Evolutionary conservation across 2,888 invertebrate genomes (phyloP), one percentile per base, ranked within the genome.

Genomic region (Candidula unifasciata): DNA sequence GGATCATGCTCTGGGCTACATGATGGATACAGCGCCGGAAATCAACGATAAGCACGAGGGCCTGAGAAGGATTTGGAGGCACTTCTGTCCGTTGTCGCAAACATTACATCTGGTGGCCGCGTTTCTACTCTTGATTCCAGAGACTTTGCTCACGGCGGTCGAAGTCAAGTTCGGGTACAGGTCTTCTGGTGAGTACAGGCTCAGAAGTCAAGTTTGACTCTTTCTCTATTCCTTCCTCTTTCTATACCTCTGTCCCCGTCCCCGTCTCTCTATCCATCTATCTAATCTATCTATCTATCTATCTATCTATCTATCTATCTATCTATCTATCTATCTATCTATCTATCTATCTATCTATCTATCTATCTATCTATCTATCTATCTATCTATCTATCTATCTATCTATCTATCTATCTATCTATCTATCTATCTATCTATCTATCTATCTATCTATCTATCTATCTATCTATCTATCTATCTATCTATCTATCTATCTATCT

Each of bases 51-150:
- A 79, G 54, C 78, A 79, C 24, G 57, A 73, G 6, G 64, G 64
- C 16, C 35, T 89, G 13, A 87, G 86, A 44, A 85, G 89, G 54
- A 35, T 91, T 8, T 95, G 95, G 94, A 93, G 93, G 84, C 97
- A 97, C 93, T 96, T 96, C 57, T 97, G 97, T 69, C 97, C 97
- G 21, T 96, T 97, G 21, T 96, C 97, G 16, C 96, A 97, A 57
- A 96, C 97, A 91, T 95, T 97, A 85, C 97, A 97, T 93, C 95
- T 97, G 89, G 95, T 96, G 91, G 96, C 96, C 87, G 96, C 97
- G 64, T 96, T 97, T 94, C 96, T 96, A 92, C 95, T 97, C 90
- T 95, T 97, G 76, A 94, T 97, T 89, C 97, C 97, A 21, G 96
- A 96, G 89, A 95, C 97, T 85, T 94, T 97, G 87, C 96, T 97